Evolutionary conservation across 1,140 invertebrate genomes (phyloP), one percentile per base, ranked within the genome.

Genomic region (Zaprionus gabonicus): DNA sequence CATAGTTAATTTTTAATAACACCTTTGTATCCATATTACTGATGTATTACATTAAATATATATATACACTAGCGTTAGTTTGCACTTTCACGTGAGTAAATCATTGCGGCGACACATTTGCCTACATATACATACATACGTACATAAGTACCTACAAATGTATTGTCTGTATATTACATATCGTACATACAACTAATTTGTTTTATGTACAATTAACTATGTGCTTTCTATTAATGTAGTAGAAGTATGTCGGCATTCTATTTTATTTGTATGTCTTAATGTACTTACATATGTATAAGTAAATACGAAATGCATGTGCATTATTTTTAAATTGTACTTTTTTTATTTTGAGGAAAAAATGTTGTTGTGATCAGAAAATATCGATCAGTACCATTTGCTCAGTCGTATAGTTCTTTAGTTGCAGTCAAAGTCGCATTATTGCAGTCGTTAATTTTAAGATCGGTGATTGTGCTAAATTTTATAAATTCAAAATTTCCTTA

Each of bases 331-430:
- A 85, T 81, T 85, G 71, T 72, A 68, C 77, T 80, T 57, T 57
- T 63, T 80, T 85, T 70, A 83, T 78, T 85, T 74, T 74, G 69
- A 75, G 66, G 74, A 70, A 73, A 59, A 85, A 84, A 75, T 76
- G 79, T 85, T 85, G 82, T 85, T 85, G 82, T 85, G 82, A 85
- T 85, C 82, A 76, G 83, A 67, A 76, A 85, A 85, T 85, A 85
- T 85, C 82, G 82, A 85, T 85, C 82, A 69, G 76, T 64, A 64
- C 55, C 64, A 31, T 78, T 78, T 78, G 58, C 63, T 78, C 76
- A 86, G 82, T 85, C 80, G 82, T 67, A 76, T 76, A 85, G 79
- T 85, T 86, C 82, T 76, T 77, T 76, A 84, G 82, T 79, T 82
- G 82, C 82, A 82, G 79, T 76, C 76, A 82, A 82, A 85, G 64